Percentiles rank a stretch among this genome's conserved stretches.
phyloP scores from a whole-genome alignment of 1,140 invertebrate genomes.

The Leptinotarsa texana region DNA sequence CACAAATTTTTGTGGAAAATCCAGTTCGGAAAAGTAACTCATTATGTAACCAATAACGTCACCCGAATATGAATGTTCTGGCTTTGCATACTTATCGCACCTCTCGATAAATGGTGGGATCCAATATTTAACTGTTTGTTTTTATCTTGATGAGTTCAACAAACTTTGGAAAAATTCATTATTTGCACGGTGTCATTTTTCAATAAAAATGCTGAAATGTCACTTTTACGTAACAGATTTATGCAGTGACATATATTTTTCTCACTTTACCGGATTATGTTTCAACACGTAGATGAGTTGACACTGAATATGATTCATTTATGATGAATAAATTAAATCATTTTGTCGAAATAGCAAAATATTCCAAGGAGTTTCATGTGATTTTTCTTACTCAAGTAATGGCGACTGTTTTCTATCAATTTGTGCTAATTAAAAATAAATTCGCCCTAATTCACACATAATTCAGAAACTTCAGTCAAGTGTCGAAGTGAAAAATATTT shows the following conservation, averaged over 20 bases:
- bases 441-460: no score
- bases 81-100: background rate
- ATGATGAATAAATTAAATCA: no score
- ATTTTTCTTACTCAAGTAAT: no score
- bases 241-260: conserved; percentile 1
- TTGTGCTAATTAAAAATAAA: no score
- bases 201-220: background rate
- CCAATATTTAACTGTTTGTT: background rate
- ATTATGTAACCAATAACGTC: background rate
- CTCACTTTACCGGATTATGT: background rate
- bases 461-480: no score
- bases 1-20: background rate
- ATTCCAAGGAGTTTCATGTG: no score
- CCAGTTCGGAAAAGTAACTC: background rate
- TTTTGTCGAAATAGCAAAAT: no score
- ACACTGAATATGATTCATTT: no score
- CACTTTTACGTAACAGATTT: background rate
- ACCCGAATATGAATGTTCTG: background rate
- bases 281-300: background rate
- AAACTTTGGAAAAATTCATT: conserved; percentile 1
- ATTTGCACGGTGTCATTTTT: background rate
- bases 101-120: background rate
- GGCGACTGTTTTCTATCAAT: no score
- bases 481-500: no score
- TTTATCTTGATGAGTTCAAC: background rate